These are phyloP conservation scores for Sebastes iracundus DNA, from an alignment of 2,797 vertebrate species.

Conservation along the genomic window DNA sequence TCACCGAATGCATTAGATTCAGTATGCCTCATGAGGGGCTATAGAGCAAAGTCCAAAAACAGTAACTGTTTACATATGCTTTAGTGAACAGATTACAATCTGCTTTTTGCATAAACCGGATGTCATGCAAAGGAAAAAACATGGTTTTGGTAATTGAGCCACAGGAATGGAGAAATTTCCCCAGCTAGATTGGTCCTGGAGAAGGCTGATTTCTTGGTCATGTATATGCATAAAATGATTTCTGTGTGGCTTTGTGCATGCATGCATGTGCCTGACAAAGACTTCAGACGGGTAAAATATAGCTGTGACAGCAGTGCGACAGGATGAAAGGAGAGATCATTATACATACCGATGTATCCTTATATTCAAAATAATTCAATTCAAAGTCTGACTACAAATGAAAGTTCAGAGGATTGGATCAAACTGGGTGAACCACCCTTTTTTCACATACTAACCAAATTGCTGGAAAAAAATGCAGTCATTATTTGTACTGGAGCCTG, in stretches of 20 bases:
- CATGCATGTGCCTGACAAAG: background rate
- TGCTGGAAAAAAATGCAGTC: background rate
- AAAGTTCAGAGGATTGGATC: background rate
- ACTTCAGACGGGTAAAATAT: background rate
- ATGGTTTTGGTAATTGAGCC: background rate
- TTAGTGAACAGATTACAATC: background rate
- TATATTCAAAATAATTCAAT: background rate
- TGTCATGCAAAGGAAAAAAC: background rate
- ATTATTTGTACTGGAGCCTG: background rate
- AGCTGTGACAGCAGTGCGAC: background rate
- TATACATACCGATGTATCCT: background rate
- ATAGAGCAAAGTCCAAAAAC: background rate
- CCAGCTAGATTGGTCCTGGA: background rate
- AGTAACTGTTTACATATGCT: background rate
- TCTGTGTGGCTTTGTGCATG: background rate
- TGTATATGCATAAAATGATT: background rate
- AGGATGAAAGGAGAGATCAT: conserved; percentile 16
- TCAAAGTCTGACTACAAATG: background rate
- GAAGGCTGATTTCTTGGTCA: background rate
- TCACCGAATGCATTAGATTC: background rate
- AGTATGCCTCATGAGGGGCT: background rate
- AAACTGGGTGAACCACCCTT: background rate
- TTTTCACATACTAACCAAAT: background rate
- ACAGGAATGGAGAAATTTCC: background rate
- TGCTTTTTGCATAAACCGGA: background rate